These are phyloP conservation scores for Drosophila asahinai DNA, from an alignment of 1,140 invertebrate genomes.

Conservation along the genomic window DNA sequence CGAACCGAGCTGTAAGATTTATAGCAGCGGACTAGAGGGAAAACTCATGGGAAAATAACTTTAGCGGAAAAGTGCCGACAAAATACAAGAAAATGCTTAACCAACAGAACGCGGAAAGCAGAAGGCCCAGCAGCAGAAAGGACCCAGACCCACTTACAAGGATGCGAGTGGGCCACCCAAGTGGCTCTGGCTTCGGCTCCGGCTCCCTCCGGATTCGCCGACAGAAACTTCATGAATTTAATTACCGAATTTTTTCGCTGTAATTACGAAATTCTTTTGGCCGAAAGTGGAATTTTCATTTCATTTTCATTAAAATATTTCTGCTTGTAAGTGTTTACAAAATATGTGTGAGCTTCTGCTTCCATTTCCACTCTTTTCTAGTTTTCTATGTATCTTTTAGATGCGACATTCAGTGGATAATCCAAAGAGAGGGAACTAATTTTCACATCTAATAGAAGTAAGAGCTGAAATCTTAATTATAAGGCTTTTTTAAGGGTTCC, in stretches of 20 bases:
- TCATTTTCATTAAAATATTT: slow-evolving; percentile 83
- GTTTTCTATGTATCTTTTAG: slow-evolving; percentile 9
- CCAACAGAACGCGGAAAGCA: slow-evolving; percentile 70
- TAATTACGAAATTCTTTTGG: slow-evolving; percentile 83
- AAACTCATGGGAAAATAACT: slow-evolving; percentile 79
- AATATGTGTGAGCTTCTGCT: slow-evolving; percentile 39
- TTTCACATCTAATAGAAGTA: neutral
- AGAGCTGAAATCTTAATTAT: too few species aligned
- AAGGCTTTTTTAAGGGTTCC: too few species aligned
- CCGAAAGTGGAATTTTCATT: slow-evolving; percentile 80
- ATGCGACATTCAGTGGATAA: neutral
- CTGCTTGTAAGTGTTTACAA: slow-evolving; percentile 72
- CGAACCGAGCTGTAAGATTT: slow-evolving; percentile 64
- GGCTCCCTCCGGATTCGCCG: slow-evolving; percentile 51
- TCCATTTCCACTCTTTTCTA: neutral
- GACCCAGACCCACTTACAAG: slow-evolving; percentile 42
- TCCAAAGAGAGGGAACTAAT: neutral
- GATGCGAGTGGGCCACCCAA: slow-evolving; percentile 38
- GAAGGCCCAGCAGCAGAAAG: slow-evolving; percentile 21
- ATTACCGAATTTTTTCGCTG: slow-evolving; percentile 81
- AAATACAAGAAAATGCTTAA: slow-evolving; percentile 81
- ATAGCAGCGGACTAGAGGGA: slow-evolving; percentile 59
- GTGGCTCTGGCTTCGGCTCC: slow-evolving; percentile 7
- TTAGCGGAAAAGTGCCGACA: slow-evolving; percentile 81
- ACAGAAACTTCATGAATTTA: slow-evolving; percentile 81